phyloP scores from a whole-genome alignment of 2,113 vertebrate genomes.

The Oenanthe oenanthe region DNA sequence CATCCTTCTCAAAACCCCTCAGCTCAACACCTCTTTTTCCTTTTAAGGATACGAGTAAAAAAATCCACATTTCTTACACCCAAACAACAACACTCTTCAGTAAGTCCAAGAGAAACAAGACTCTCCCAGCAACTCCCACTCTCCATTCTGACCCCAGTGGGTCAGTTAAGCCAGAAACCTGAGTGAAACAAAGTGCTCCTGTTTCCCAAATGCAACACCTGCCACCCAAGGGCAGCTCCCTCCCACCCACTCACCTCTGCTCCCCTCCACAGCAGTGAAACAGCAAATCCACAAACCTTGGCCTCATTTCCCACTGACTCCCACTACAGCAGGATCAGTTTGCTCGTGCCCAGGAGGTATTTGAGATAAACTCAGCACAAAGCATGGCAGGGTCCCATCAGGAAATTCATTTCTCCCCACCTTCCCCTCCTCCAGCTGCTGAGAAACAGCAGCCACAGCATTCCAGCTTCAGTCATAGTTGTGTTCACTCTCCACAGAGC shows the following conservation, averaged over 20 bases:
- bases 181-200: background rate
- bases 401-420: background rate
- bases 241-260: background rate
- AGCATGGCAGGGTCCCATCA: rapidly evolving
- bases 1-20: background rate
- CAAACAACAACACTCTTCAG: background rate
- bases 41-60: too few species aligned
- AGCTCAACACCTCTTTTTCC: rapidly evolving
- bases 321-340: rapidly evolving
- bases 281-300: background rate
- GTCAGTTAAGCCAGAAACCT: background rate
- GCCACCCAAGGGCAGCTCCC: background rate
- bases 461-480: slow-evolving; percentile 32
- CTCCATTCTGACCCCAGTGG: background rate
- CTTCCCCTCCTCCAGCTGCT: slow-evolving; percentile 8
- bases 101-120: background rate
- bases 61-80: background rate
- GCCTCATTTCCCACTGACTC: background rate
- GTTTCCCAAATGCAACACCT: background rate
- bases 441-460: background rate
- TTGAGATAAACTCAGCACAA: background rate
- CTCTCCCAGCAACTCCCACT: background rate
- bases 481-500: slow-evolving; percentile 22
- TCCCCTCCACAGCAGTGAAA: background rate
- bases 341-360: rapidly evolving